Percentiles rank a stretch among this genome's conserved stretches.
Evolutionary conservation across 2,797 vertebrate genomes (phyloP).

Genomic region (Galago senegalensis): DNA sequence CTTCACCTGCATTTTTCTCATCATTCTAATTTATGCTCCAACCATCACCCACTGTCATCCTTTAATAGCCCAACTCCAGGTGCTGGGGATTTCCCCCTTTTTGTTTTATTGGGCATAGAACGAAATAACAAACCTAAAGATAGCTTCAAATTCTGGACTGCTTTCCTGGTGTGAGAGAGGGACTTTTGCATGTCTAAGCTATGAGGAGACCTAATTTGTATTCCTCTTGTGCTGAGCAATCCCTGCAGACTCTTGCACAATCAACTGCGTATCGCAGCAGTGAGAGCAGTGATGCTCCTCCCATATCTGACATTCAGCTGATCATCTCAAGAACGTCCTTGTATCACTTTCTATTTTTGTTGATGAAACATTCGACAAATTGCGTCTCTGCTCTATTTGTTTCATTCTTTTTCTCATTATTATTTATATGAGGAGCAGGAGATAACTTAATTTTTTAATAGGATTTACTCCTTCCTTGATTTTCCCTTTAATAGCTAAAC

Average conservation of each 20-base stretch:
- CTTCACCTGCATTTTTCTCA: neutral
- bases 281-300: neutral
- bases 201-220: conserved; percentile 34
- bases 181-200: neutral
- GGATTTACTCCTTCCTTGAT: neutral
- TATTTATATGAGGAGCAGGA: conserved; percentile 25
- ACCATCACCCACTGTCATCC: neutral
- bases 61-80: neutral
- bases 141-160: conserved; percentile 16
- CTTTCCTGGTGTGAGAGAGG: neutral
- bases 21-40: conserved; percentile 16
- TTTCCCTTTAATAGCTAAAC: neutral
- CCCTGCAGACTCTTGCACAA: conserved; percentile 52
- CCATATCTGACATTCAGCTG: conserved; percentile 49
- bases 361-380: conserved; percentile 48
- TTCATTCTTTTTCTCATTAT: conserved; percentile 11
- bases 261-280: conserved; percentile 10
- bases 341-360: conserved; percentile 50
- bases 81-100: neutral
- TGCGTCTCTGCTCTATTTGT: neutral
- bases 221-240: conserved; percentile 49
- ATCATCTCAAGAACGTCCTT: conserved; percentile 55
- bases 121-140: neutral
- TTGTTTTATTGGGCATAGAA: neutral
- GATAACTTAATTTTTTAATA: neutral